Percentiles rank a stretch among this genome's conserved stretches.
phyloP scores from a whole-genome alignment of 2,888 invertebrate genomes.

The Lordiphosa fenestrarum region DNA sequence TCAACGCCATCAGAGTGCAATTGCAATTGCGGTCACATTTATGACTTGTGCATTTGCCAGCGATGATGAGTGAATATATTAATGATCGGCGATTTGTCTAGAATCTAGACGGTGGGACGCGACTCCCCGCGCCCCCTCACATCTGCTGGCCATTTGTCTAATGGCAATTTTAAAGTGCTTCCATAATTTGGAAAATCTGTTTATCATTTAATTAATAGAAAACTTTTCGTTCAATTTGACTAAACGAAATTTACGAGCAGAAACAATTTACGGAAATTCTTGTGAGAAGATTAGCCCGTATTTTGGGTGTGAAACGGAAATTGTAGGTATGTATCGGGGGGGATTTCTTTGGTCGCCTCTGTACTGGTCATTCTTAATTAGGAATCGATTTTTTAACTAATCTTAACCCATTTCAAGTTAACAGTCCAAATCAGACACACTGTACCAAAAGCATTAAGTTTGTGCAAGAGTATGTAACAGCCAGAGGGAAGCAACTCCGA shows the following conservation, averaged over 20 bases:
- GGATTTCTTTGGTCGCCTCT: no score
- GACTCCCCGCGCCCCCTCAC: constrained; percentile 1
- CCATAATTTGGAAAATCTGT: constrained; percentile 61
- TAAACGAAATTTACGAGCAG: constrained; percentile 24
- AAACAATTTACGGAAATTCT: constrained; percentile 8
- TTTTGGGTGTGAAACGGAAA: background rate
- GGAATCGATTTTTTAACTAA: no score
- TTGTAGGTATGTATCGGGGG: no score
- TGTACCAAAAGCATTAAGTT: no score
- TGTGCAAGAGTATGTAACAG: no score
- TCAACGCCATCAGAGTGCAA: constrained; percentile 68
- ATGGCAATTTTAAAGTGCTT: constrained; percentile 55
- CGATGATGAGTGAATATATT: constrained; percentile 79
- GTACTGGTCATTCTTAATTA: no score
- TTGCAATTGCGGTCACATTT: constrained; percentile 49
- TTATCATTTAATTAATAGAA: constrained; percentile 61
- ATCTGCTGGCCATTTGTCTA: constrained; percentile 58
- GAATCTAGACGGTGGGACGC: background rate
- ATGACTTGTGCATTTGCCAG: constrained; percentile 58
- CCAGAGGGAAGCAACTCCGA: no score
- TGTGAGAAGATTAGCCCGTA: background rate
- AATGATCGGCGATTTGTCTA: constrained; percentile 78
- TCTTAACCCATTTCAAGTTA: no score
- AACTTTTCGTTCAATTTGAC: constrained; percentile 33
- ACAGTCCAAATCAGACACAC: no score